These are phyloP conservation scores for Pardosa pseudoannulata DNA, from an alignment of 2,888 invertebrate genomes.

Conservation along the genomic window DNA sequence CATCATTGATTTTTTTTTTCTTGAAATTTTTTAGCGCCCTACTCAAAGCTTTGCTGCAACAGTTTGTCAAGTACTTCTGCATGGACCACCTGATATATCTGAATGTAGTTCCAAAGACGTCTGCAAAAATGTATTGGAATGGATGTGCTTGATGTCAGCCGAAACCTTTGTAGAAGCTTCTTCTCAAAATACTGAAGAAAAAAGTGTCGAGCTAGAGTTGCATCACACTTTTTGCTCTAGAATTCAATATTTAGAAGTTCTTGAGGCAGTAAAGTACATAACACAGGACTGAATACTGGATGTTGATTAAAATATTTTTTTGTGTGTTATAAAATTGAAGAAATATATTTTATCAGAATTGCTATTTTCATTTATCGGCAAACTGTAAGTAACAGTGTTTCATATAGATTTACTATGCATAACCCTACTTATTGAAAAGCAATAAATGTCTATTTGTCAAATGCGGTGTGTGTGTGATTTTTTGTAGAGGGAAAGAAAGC, in stretches of 20 bases:
- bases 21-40: slow-evolving; percentile 80
- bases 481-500: too few relatives aligned
- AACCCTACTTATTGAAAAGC: too few relatives aligned
- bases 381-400: too few relatives aligned
- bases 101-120: not conserved
- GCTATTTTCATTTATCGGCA: too few relatives aligned
- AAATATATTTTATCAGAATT: too few relatives aligned
- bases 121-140: slow-evolving; percentile 30
- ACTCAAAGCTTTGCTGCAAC: slow-evolving; percentile 86
- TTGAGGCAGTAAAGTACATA: slow-evolving; percentile 52
- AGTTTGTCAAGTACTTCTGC: slow-evolving; percentile 84
- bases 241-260: slow-evolving; percentile 52
- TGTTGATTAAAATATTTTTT: too few relatives aligned
- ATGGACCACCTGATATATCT: slow-evolving; percentile 50
- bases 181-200: not conserved
- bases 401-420: too few relatives aligned
- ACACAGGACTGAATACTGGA: not conserved
- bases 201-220: slow-evolving; percentile 26
- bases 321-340: too few relatives aligned
- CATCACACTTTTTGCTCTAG: slow-evolving; percentile 53
- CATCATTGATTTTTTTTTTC: too few relatives aligned
- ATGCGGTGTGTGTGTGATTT: too few relatives aligned
- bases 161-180: slow-evolving; percentile 46
- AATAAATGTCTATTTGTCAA: too few relatives aligned
- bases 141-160: slow-evolving; percentile 47